Evolutionary conservation across 2,888 invertebrate species (phyloP), one percentile per base, ranked within the genome.

Genomic region (Myopa testacea): DNA sequence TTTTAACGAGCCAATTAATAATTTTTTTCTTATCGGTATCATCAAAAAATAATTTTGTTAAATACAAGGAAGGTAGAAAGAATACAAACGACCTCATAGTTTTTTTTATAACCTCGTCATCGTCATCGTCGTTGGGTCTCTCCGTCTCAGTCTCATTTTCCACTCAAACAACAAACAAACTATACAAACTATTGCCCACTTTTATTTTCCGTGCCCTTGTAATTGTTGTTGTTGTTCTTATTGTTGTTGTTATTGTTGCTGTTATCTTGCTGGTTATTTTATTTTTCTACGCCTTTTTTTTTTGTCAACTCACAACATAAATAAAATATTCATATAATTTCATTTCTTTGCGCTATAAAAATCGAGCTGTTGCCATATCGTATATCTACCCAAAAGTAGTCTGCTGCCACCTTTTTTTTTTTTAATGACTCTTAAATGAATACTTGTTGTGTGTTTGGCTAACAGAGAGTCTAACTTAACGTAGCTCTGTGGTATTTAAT

Each of bases 1-100:
- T 75, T 69, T 69, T 69, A 75, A 75, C 68, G 75, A 75, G 69
- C 58, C 58, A 60, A 75, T 75, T 75, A 75, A 75, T 75, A 75
- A 62, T 69, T 75, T 75, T 69, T 60, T 75, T 68, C 14, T 12
- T 55, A 55, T 55, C n/a, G 16, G 7, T 8, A 45, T 45, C 45
- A 19, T 34, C 62, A 10, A 45, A 10, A 45, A 45, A 45, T 45
- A 45, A 50, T 50, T 65, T 65, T 65, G 65, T 37, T 63, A 74
- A 45, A 63, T 16, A 34, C 38, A 26, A 63, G 50, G 63, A 65
- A 45, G 45, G 10, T 8, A 10, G 3, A 45, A 6, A 45, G 45
- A 45, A 8, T 8, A 45, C 45, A 45, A 45, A 45, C 45, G 45
- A 45, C 45, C 10, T 45, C 45, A 6, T 10, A 8, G 7, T 45